Evolutionary conservation across 64 coral and sea anemone species (phyloP).

Genomic region (Platygyra sinensis): DNA sequence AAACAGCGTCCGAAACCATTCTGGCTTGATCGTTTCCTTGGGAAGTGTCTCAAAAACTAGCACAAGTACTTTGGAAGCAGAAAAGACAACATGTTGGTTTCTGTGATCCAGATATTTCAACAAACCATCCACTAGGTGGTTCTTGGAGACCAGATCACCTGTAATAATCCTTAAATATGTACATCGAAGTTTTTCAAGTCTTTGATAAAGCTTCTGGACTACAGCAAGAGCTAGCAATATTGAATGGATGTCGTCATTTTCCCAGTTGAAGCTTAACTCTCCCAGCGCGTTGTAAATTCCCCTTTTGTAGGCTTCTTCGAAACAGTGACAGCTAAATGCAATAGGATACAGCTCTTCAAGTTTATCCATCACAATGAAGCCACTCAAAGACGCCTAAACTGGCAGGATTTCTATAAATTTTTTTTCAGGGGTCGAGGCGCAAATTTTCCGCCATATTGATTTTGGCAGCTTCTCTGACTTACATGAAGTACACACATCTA

Average conservation of each 20-base stretch:
- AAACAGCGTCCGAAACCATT: conserved; percentile 11
- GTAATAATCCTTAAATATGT: conserved; percentile 8
- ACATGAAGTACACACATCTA: background rate
- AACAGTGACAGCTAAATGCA: conserved; percentile 1
- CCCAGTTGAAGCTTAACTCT: background rate
- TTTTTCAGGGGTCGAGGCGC: background rate
- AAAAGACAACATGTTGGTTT: conserved; percentile 56
- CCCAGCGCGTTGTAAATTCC: background rate
- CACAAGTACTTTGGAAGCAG: conserved; percentile 32
- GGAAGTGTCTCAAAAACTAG: background rate
- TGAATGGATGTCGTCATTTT: background rate
- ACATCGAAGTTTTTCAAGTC: background rate
- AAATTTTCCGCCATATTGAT: conserved; percentile 28
- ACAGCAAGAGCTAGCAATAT: conserved; percentile 62
- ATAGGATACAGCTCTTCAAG: conserved; percentile 12
- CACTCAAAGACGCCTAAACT: background rate
- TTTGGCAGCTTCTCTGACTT: background rate
- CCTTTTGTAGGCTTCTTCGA: conserved; percentile 7
- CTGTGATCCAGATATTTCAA: conserved; percentile 2
- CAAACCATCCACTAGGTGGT: background rate
- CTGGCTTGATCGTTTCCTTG: background rate
- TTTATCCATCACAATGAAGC: conserved; percentile 37
- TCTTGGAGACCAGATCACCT: background rate
- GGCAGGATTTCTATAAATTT: background rate
- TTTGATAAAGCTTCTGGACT: conserved; percentile 51